Percentiles rank a stretch among this genome's conserved stretches.
Conservation (phyloP, 2,113 vertebrate genomes). For the Opisthocomus hoazin region DNA sequence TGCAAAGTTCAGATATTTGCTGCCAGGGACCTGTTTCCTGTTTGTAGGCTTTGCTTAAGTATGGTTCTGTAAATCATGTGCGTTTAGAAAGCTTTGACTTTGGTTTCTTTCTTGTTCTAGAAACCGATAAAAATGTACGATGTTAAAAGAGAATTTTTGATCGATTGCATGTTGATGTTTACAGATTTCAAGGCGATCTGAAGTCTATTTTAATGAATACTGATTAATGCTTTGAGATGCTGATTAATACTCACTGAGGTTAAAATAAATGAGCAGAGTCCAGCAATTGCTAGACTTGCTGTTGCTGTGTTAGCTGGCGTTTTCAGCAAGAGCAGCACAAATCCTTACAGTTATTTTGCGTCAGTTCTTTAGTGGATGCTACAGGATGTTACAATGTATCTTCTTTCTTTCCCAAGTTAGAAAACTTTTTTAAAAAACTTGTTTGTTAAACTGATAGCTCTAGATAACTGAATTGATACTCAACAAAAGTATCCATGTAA, state of each 20-base stretch:
- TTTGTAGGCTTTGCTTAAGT: neutral
- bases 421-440: neutral
- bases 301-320: neutral
- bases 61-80: neutral
- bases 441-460: neutral
- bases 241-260: neutral
- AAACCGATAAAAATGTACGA: neutral
- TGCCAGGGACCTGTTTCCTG: neutral
- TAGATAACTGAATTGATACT: neutral
- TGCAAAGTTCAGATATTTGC: neutral
- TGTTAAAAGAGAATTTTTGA: neutral
- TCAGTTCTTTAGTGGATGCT: neutral
- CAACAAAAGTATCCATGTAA: neutral
- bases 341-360: neutral
- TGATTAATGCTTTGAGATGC: neutral
- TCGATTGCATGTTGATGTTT: neutral
- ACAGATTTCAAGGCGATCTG: neutral
- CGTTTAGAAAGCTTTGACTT: neutral
- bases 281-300: neutral
- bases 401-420: neutral
- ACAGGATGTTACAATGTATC: neutral
- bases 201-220: neutral
- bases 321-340: neutral
- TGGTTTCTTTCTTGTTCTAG: neutral
- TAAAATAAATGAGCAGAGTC: neutral